Base-by-base conservation (phyloP, 2,113 vertebrate species). In the Catharus bicknelli region DNA sequence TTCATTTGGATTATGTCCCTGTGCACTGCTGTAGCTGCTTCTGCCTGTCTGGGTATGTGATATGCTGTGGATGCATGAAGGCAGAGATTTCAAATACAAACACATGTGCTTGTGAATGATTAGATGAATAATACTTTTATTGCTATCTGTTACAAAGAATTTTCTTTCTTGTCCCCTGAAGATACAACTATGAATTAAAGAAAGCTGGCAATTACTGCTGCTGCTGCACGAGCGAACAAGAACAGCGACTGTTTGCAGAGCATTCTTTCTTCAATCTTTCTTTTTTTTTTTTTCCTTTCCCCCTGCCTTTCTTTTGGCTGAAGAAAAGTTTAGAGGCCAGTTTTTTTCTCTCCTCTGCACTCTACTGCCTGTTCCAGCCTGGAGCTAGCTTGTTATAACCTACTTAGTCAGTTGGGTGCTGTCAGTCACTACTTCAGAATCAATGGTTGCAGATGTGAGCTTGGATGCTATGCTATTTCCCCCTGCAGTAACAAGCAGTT, bases 331-430 rank as follows among this genome's bases (percentile, higher is more conserved):
- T 96, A 95, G 91, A 97, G 94, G 90, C 91, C 92, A 95, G 53
- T n/a, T 83, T 66, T 62, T n/a, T 62, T 62, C 96, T 94, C 91
- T 95, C 80, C 96, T 97, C 89, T 96, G 89, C 95, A 97, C 77
- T 97, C 78, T 93, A 58, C 91, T 97, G 88, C 82, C 88, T 96
- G 90, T 92, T 95, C 76, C 89, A 96, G 97, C 97, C 97, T 20
- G 90, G 64, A 98, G 97, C 94, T 94, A 97, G 72, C 96, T 97
- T 97, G 94, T 97, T 98, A 97, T 97, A 98, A 97, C 96, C 97
- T 96, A 97, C 96, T 97, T 97, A 97, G 96, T 96, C 91, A 83
- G 95, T 97, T 93, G 96, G 95, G 77, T 97, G 95, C 96, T 97
- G 97, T 96, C 96, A 97, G 90, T 97, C 96, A 97, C 84, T 96